Base-by-base conservation (phyloP, 2,797 vertebrate species). In the Thamnophis elegans region DNA sequence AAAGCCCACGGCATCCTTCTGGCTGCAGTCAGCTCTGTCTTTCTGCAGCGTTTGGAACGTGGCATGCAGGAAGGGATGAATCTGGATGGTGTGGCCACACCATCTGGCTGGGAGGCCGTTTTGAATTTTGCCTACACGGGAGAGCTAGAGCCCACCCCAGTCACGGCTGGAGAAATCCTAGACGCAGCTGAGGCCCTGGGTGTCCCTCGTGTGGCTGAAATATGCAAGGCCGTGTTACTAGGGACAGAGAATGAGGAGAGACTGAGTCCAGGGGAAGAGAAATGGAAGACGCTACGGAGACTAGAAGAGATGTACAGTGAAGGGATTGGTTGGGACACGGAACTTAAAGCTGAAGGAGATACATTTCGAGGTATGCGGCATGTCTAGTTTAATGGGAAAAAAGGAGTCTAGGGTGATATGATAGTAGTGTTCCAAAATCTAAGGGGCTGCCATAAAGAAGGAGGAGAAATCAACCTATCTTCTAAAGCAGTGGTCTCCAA, bases 321-420 rank as follows among this genome's bases (percentile, higher is more conserved):
- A 62, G 95, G 95, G n/a, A 5, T 96, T 25, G 97, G 97, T 8
- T 98, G 97, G 88, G 97, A 97, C 92, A 92, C 97, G 92, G 94
- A 95, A 91, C 95, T 97, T 90, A 94, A 97, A 85, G 95, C 96
- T 0, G 95, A 94, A 47, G 96, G 53, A 86, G 36, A 94, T 53
- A 92, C 42, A 25, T 94, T 88, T 78, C 89, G 2, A 94, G 93
- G 65, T 73, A 73, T 36, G 18, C 65, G 65, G 5, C 8, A 73
- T 73, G 65, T 20, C n/a, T 73, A 32, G 14, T 73, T 36, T 73
- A 73, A 36, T 73, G 14, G 32, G 36, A 32, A 68, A n/a, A 68
- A 36, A n/a, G n/a, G 32, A n/a, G n/a, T 36, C 2, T 73, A 68
- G 65, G 16, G n/a, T 18, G 14, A 68, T n/a, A 68, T n/a, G 60